Evolutionary conservation across 2,113 vertebrate species (phyloP).

Genomic region (Myodes glareolus): DNA sequence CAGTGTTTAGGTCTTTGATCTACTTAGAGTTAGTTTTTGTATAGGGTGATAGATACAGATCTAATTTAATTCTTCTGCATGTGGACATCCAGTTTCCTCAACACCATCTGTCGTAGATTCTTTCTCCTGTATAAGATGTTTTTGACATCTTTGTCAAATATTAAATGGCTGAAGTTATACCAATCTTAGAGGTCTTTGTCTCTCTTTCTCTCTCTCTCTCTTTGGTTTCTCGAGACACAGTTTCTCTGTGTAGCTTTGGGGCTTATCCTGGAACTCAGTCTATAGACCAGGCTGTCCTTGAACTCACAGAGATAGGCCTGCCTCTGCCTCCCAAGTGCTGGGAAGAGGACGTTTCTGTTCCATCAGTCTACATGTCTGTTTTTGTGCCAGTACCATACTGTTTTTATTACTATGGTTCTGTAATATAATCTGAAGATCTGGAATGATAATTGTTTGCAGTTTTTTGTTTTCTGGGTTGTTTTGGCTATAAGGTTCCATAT

Average conservation of each 20-base stretch:
- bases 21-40: neutral
- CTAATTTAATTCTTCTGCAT: neutral
- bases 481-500: neutral
- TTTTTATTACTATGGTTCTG: neutral
- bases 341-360: neutral
- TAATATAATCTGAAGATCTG: neutral
- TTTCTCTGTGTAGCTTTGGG: no score
- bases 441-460: neutral
- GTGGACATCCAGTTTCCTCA: neutral
- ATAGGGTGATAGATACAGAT: neutral
- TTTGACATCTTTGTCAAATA: neutral
- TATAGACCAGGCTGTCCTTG: no score
- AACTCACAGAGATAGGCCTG: no score
- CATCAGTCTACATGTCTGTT: neutral
- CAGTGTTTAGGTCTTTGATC: neutral
- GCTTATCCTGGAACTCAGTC: no score
- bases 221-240: no score
- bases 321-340: no score
- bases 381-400: neutral
- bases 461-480: neutral
- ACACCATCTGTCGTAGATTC: neutral
- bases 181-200: neutral
- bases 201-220: neutral
- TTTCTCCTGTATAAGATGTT: neutral
- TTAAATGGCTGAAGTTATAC: neutral